Evolutionary conservation across 1,140 invertebrate genomes (phyloP), one percentile per base, ranked within the genome.

Genomic region (Drosophila sucinea): DNA sequence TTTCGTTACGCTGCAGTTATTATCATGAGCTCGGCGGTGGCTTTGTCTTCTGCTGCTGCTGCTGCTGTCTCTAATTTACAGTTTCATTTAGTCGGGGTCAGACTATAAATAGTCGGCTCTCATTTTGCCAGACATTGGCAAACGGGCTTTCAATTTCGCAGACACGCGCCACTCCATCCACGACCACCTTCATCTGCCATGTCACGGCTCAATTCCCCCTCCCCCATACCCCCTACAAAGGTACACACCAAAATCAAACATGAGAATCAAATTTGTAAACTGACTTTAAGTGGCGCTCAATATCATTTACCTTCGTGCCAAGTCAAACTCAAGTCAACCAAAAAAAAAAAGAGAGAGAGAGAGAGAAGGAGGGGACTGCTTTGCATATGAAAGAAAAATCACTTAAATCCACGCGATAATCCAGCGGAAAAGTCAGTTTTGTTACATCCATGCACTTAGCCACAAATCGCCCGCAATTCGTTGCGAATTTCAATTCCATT

Each of bases 181-280:
- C 23, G 41, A 70, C 77, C 23, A 51, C 23, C 44, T 51, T 25
- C 25, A 51, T 27, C 44, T 25, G 2, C 25, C 44, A 51, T 27
- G 44, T 51, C 44, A 51, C 44, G 23, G 27, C 8, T 51, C 44
- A 51, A 51, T 51, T n/a, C 44, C 23, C 44, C 23, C 23, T 7
- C 44, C 8, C 35, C 35, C 3, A 11, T 25, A 23, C 44, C 23
- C 17, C 17, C 17, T 17, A 17, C 23, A 17, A 23, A 51, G 10
- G 44, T 51, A 51, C 44, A 51, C 23, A 51, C 44, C 44, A 27
- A 87, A 87, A 87, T 89, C 85, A 90, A 89, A 89, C 84, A 89
- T 81, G 81, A 89, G 89, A 89, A 90, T 84, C 84, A 89, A 89
- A 89, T 89, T 89, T 89, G 84, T 89, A 89, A 89, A 89, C 85